A percentile compares a stretch with the other conserved stretches of the same genome.
phyloP scores from a whole-genome alignment of 2,888 invertebrate species.

The Agrotis ipsilon region DNA sequence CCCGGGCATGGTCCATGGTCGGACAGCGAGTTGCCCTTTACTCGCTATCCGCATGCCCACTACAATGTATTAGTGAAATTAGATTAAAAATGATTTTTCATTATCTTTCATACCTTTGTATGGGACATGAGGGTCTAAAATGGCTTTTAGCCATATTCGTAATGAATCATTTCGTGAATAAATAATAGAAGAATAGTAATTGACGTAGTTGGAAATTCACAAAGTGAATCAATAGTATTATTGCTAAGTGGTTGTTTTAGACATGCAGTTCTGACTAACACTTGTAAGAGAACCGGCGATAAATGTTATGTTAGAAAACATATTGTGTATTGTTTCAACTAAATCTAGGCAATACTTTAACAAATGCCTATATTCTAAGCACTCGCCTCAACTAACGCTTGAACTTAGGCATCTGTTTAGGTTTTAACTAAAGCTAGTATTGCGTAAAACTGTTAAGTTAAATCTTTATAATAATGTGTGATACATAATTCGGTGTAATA shows the following conservation, averaged over 20 bases:
- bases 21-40: too few species aligned
- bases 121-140: background rate
- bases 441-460: background rate
- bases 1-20: too few species aligned
- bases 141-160: too few species aligned
- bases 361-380: background rate
- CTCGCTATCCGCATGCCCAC: too few species aligned
- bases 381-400: background rate
- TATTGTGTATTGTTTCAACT: background rate
- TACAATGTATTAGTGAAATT: slow-evolving; percentile 35
- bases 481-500: slow-evolving; percentile 4
- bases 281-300: too few species aligned
- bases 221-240: too few species aligned
- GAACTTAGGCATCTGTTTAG: background rate
- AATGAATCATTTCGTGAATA: too few species aligned
- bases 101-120: background rate
- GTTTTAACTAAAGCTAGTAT: background rate
- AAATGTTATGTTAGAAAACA: background rate
- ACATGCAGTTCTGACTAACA: background rate
- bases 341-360: background rate
- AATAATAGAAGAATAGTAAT: too few species aligned
- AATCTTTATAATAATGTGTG: background rate
- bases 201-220: too few species aligned
- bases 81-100: background rate
- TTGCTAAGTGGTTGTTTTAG: too few species aligned